Evolutionary conservation across 2,113 vertebrate genomes (phyloP).

Genomic region (Argyrosomus japonicus): DNA sequence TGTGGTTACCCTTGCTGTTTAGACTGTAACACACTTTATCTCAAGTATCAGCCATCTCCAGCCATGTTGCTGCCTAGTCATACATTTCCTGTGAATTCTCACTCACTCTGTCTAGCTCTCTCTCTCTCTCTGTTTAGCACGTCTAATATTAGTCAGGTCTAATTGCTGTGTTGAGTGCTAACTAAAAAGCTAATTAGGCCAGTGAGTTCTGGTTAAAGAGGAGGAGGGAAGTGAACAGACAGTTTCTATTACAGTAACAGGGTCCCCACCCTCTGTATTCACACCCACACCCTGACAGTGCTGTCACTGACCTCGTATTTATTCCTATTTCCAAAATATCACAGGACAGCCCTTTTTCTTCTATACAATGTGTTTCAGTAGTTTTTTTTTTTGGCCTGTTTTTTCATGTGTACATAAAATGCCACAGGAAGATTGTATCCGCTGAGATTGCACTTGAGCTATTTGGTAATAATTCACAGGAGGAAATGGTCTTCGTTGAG

Average conservation of each 20-base stretch:
- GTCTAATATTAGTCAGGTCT: conserved; percentile 64
- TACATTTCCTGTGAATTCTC: conserved; percentile 30
- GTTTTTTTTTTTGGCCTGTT: conserved; percentile 4
- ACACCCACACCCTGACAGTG: background rate
- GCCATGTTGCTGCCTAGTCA: conserved; percentile 14
- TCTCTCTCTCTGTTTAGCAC: conserved; percentile 16
- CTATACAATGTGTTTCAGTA: background rate
- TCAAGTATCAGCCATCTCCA: conserved; percentile 31
- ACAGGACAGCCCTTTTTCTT: background rate
- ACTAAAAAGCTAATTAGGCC: conserved; percentile 61
- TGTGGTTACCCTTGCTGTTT: background rate
- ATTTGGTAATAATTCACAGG: conserved; percentile 22
- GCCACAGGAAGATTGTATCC: background rate
- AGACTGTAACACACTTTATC: conserved; percentile 30
- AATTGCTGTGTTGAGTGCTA: conserved; percentile 60
- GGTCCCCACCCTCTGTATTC: conserved; percentile 27
- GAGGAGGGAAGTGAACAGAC: conserved; percentile 23
- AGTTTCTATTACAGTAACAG: conserved; percentile 35
- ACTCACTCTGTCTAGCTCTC: background rate
- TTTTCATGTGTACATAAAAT: background rate
- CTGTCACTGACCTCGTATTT: background rate
- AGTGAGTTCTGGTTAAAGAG: conserved; percentile 51
- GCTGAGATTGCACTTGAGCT: conserved; percentile 14
- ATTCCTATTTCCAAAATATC: background rate
- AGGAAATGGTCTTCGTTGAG: conserved; percentile 22